Base-by-base conservation (phyloP, 2,797 vertebrate species). In the Fistularia tabacaria region DNA sequence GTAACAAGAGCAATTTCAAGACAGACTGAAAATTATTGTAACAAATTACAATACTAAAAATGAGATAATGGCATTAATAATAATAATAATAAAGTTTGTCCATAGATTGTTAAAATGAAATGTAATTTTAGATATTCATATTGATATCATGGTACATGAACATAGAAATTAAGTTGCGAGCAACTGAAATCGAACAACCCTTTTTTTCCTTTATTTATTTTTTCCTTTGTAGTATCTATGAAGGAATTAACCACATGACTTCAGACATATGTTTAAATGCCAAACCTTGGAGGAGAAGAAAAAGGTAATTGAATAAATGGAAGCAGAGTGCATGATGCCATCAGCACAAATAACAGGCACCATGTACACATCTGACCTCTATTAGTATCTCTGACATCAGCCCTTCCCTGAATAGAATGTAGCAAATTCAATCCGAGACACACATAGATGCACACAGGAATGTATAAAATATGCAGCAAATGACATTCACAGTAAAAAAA, bases 241-340 rank as follows among this genome's bases (percentile, higher is more conserved):
- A 80, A 59, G 53, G 68, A 82, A 78, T 71, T 67, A 65, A 73
- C 60, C 71, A 72, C 75, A 77, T 75, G 51, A 52, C 56, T 69
- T 78, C 66, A 81, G 79, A 86, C 71, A 78, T 77, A 81, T 61
- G 54, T 74, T 25, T 85, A 80, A 85, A 85, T 65, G 63, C 76
- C 59, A 80, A 85, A 83, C 77, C 73, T 84, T 84, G 80, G 76
- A 80, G 61, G 62, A 81, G 49, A 80, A 44, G 62, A 70, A 71
- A 64, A 81, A 76, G 72, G 60, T 79, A 85, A 87, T 88, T 74
- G 77, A 81, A 83, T 86, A 87, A 88, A 80, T 86, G 80, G 79
- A 88, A 86, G 70, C 84, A 87, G 84, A 79, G 53, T 63, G 76
- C 54, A 77, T 81, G 79, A 81, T 85, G 83, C 76, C 84, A 82